Evolutionary conservation across 2,113 vertebrate genomes (phyloP).

Genomic region (Anarhynchus alexandrinus): DNA sequence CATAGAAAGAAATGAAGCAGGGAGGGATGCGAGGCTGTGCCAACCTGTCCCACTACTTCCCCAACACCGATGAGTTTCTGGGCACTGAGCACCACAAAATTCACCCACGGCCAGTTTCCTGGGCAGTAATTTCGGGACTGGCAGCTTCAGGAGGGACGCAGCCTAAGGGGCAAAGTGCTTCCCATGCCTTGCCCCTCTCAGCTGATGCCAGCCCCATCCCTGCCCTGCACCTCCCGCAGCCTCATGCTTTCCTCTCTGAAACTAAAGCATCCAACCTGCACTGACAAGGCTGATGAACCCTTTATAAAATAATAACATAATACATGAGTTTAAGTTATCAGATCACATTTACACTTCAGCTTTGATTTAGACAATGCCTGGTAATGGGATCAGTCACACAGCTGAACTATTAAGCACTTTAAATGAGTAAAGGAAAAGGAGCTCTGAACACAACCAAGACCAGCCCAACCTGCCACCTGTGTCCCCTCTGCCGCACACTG

Average conservation of each 20-base stretch:
- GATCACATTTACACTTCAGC: background rate
- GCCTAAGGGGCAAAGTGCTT: background rate
- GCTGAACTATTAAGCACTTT: background rate
- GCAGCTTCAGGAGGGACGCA: background rate
- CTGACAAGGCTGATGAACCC: background rate
- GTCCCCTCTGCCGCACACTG: accelerated
- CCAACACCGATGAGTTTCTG: background rate
- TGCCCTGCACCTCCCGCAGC: background rate
- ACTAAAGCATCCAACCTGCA: background rate
- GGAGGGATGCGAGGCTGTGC: background rate
- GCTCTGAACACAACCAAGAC: background rate
- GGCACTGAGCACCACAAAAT: background rate
- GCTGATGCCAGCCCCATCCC: background rate
- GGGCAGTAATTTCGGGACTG: background rate
- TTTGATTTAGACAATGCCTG: background rate
- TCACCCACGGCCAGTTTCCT: background rate
- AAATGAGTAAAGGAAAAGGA: background rate
- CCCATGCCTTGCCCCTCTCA: background rate
- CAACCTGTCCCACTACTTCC: background rate
- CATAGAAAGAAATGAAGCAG: background rate
- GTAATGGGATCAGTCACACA: background rate
- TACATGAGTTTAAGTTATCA: background rate
- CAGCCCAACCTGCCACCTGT: background rate
- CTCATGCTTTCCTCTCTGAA: background rate
- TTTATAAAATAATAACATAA: background rate